phyloP scores from a whole-genome alignment of 2,888 invertebrate species.

The Neoitamus cyanurus region DNA sequence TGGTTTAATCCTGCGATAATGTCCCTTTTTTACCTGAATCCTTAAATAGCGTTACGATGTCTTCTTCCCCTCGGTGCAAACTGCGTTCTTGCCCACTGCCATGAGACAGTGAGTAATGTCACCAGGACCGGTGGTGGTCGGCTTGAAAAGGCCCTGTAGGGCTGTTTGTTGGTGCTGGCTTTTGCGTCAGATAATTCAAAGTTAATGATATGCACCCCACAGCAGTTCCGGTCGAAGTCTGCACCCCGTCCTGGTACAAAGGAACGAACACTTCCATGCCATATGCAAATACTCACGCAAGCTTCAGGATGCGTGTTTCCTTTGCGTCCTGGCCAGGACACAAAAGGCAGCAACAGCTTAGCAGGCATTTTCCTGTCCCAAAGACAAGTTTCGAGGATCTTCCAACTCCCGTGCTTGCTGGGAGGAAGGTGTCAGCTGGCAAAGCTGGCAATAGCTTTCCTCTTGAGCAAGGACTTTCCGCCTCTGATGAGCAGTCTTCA shows the following conservation, averaged over 20 bases:
- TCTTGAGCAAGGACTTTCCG: conserved; percentile 43
- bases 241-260: conserved; percentile 15
- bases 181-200: conserved; percentile 49
- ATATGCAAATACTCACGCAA: conserved; percentile 34
- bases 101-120: conserved; percentile 19
- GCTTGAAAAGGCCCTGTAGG: conserved; percentile 49
- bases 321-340: background rate
- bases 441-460: conserved; percentile 16
- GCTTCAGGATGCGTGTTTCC: conserved; percentile 38
- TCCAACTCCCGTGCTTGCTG: background rate
- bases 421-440: background rate
- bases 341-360: conserved; percentile 39
- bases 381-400: conserved; percentile 3
- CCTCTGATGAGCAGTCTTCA: background rate
- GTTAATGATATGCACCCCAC: conserved; percentile 57
- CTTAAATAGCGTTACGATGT: background rate
- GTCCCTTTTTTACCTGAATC: background rate
- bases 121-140: background rate
- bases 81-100: background rate
- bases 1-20: conserved; percentile 15
- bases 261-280: background rate
- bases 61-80: background rate
- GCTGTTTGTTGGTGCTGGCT: conserved; percentile 33
- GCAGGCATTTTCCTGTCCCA: conserved; percentile 22
- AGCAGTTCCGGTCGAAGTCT: conserved; percentile 23